A percentile compares a stretch with the other conserved stretches of the same genome.
These are phyloP conservation scores for Neotoxoptera formosana DNA, from an alignment of 1,140 invertebrate genomes.

Conservation along the genomic window DNA sequence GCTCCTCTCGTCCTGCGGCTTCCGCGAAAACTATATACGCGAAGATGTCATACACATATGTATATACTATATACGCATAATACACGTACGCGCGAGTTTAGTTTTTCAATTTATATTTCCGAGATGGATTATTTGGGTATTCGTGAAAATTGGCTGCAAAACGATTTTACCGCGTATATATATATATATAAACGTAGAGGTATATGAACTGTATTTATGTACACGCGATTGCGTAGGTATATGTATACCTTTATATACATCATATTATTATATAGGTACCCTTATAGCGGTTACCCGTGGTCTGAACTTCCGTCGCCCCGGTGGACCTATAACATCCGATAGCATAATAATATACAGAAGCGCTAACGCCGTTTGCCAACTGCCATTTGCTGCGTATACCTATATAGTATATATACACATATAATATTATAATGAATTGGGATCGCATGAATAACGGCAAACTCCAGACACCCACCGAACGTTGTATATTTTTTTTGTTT, in stretches of 20 bases:
- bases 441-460: neutral
- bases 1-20: neutral
- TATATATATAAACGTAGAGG: neutral
- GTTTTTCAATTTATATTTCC: constrained; percentile 49
- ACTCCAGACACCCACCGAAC: neutral
- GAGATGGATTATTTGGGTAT: neutral
- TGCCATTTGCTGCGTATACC: neutral
- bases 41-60: neutral
- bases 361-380: neutral
- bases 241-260: neutral
- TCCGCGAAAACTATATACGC: neutral
- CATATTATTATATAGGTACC: neutral
- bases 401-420: neutral
- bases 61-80: neutral
- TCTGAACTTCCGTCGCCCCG: neutral
- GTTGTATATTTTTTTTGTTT: neutral
- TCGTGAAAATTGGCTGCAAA: constrained; percentile 28
- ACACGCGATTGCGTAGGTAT: neutral
- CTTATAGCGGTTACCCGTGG: neutral
- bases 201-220: neutral
- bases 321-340: neutral
- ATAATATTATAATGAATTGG: neutral
- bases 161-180: neutral
- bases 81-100: neutral
- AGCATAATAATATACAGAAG: neutral